Base-by-base conservation (phyloP, 2,113 vertebrate species). In the Mohoua ochrocephala region DNA sequence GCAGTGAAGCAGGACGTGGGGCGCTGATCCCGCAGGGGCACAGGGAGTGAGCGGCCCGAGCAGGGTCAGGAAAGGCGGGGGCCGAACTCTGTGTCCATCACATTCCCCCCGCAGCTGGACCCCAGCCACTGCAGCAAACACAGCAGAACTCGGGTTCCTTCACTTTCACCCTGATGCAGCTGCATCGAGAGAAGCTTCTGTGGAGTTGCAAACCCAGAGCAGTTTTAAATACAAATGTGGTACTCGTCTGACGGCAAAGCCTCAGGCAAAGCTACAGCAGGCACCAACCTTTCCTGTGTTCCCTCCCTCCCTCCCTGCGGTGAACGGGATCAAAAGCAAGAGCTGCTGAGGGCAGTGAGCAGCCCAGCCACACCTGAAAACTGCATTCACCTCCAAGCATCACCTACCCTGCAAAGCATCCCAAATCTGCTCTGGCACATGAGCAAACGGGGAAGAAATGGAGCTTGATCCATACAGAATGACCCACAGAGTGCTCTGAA, bases 351-450 rank as follows among this genome's bases (percentile, higher is more conserved):
- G 42, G 42, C 20, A 9, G 27, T 1, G 8, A 9, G 14, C 50
- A 93, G 63, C 33, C 31, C 4, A n/a, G 80, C 14, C 56, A 6
- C 1, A 7, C 5, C 59, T 44, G 61, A 5, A 35, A 39, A 49
- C 20, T 2, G 7, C 61, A 2, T 6, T 18, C 41, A n/a, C 41
- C 60, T 23, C n/a, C n/a, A n/a, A n/a, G n/a, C n/a, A n/a, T n/a
- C n/a, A n/a, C 80, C 81, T 6, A 15, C 39, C 49, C 37, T 31
- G 44, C 19, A 17, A 47, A n/a, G 23, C 0, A 13, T 15, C 22
- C 22, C 24, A 42, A 26, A 52, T 8, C 19, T 47, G 42, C 68
- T 80, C 15, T 23, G 22, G 13, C 7, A 1, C 0, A 0, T 0
- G 12, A 75, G 33, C 21, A 23, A 59, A 37, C 8, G 30, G 42